phyloP scores from a whole-genome alignment of 2,888 invertebrate genomes.

The Euphydryas editha region DNA sequence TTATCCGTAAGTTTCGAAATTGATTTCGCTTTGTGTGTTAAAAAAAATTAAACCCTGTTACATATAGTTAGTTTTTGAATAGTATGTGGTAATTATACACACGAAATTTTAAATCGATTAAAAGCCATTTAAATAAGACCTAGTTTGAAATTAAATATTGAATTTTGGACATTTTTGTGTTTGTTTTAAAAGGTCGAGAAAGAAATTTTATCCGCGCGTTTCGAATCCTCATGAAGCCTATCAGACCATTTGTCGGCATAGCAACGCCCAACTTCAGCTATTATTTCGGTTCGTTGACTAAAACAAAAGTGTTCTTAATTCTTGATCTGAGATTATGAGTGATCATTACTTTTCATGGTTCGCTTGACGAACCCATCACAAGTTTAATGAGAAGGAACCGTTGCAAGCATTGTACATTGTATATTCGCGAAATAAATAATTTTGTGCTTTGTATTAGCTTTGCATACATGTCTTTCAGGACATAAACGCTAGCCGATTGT shows the following conservation, averaged over 20 bases:
- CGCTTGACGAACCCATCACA: conserved; percentile 37
- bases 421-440: not conserved
- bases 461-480: too few relatives aligned
- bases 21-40: conserved; percentile 2
- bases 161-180: not conserved
- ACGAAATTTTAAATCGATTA: too few relatives aligned
- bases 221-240: conserved; percentile 69
- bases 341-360: conserved; percentile 31
- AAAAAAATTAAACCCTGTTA: too few relatives aligned
- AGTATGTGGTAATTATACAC: too few relatives aligned
- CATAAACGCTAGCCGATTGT: too few relatives aligned
- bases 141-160: not conserved
- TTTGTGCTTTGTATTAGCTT: not conserved
- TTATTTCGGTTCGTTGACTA: conserved; percentile 77
- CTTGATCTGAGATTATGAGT: conserved; percentile 21
- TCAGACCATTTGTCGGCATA: conserved; percentile 77
- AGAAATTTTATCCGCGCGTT: conserved; percentile 65
- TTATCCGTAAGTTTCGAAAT: not conserved
- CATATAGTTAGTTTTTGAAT: too few relatives aligned
- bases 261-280: conserved; percentile 72
- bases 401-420: not conserved
- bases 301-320: conserved; percentile 53
- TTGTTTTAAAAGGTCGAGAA: conserved; percentile 43
- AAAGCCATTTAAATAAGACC: too few relatives aligned
- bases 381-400: not conserved